phyloP scores from a whole-genome alignment of 2,113 vertebrate species.

The Megalops atlanticus region DNA sequence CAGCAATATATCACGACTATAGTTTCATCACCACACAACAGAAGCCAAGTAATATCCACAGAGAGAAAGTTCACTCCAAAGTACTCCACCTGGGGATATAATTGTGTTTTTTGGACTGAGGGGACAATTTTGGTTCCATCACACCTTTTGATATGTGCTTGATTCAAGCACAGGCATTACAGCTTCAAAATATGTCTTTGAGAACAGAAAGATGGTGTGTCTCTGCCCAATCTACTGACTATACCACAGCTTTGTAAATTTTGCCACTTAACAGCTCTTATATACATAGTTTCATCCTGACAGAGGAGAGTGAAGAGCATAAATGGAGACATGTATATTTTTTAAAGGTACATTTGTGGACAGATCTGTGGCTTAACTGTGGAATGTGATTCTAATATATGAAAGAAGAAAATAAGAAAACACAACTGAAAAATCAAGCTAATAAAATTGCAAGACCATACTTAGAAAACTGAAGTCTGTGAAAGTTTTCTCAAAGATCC shows the following conservation, averaged over 20 bases:
- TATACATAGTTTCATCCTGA: too few relatives aligned
- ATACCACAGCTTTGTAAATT: too few relatives aligned
- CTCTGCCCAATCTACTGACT: not conserved
- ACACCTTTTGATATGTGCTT: not conserved
- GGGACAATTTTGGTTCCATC: not conserved
- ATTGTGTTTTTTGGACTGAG: not conserved
- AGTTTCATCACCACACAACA: slow-evolving; percentile 26
- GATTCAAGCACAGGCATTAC: not conserved
- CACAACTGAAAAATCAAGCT: not conserved
- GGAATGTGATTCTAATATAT: not conserved
- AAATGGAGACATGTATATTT: not conserved
- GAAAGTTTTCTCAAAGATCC: too few relatives aligned
- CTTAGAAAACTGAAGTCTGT: too few relatives aligned
- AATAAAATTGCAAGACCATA: not conserved
- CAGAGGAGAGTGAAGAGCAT: too few relatives aligned
- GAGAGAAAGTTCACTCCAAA: not conserved
- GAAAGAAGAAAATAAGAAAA: not conserved
- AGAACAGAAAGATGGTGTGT: not conserved
- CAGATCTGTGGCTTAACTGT: not conserved
- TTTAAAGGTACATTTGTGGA: too few relatives aligned
- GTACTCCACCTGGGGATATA: not conserved
- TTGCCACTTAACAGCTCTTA: too few relatives aligned
- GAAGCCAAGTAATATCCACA: slow-evolving; percentile 13
- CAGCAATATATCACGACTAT: slow-evolving; percentile 22
- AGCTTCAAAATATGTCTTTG: not conserved